These are phyloP conservation scores for Dioctria rufipes DNA, from an alignment of 2,888 invertebrate species.

Conservation along the genomic window DNA sequence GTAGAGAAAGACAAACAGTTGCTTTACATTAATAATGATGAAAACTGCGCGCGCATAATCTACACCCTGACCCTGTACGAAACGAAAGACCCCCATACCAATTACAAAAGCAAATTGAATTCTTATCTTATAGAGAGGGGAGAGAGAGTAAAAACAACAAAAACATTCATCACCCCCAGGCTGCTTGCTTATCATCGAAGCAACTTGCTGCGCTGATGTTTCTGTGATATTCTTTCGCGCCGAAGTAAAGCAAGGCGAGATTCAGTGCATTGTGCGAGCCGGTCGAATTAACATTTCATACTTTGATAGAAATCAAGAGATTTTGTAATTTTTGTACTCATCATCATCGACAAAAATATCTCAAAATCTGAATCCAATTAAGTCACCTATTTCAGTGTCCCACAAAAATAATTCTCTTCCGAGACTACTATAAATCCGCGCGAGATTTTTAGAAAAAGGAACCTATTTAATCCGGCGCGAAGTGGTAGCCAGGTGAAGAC, in stretches of 20 bases:
- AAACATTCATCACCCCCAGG: not conserved
- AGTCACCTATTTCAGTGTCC: not conserved
- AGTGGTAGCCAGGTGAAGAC: not conserved
- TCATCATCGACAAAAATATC: not conserved
- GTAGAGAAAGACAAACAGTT: too few species aligned
- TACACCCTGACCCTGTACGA: too few species aligned
- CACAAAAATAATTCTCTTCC: slow-evolving; percentile 25
- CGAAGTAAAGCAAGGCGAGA: not conserved
- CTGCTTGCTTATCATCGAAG: not conserved
- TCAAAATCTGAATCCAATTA: slow-evolving; percentile 34
- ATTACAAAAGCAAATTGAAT: slow-evolving; percentile 22
- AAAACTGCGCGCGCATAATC: too few species aligned
- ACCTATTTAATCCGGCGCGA: not conserved
- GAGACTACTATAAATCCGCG: not conserved
- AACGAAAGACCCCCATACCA: not conserved
- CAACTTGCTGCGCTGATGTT: not conserved
- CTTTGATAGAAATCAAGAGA: slow-evolving; percentile 10
- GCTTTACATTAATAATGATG: too few species aligned
- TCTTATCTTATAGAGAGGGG: slow-evolving; percentile 23
- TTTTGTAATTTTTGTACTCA: not conserved
- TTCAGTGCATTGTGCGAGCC: slow-evolving; percentile 27
- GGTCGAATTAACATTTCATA: slow-evolving; percentile 34
- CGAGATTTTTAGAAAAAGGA: too few species aligned
- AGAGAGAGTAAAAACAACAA: slow-evolving; percentile 20
- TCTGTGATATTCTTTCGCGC: too few species aligned